A percentile compares a stretch with the other conserved stretches of the same genome.
phyloP scores from a whole-genome alignment of 2,113 vertebrate species.

The Ursus arctos region DNA sequence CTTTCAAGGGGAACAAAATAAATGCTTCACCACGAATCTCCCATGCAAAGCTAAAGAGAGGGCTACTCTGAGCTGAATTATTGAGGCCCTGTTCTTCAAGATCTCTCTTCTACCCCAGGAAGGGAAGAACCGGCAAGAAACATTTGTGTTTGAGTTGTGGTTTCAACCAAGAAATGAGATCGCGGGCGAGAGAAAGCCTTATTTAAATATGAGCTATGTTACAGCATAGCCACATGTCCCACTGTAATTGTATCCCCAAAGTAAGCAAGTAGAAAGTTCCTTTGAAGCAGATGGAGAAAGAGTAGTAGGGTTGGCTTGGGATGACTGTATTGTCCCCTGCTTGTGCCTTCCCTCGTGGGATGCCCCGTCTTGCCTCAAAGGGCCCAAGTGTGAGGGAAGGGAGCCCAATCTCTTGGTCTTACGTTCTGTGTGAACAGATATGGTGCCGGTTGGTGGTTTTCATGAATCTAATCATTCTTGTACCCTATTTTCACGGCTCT shows the following conservation, averaged over 20 bases:
- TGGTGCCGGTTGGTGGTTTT: neutral
- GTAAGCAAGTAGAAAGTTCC: neutral
- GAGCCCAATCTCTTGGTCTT: neutral
- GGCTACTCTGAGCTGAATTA: neutral
- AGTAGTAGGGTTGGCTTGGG: neutral
- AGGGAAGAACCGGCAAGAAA: neutral
- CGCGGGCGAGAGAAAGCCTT: neutral
- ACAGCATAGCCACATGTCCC: neutral
- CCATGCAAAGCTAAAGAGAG: neutral
- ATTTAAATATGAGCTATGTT: neutral
- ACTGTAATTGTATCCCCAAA: neutral
- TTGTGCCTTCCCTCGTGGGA: neutral
- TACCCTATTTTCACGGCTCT: neutral
- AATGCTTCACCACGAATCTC: neutral
- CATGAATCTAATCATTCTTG: neutral
- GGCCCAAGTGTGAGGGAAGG: too few relatives aligned
- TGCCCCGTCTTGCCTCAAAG: neutral
- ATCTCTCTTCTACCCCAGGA: neutral
- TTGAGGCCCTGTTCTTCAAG: neutral
- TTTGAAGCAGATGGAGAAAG: conserved; percentile 22
- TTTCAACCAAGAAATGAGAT: neutral
- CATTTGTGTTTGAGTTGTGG: neutral
- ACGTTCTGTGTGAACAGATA: neutral
- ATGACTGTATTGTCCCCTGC: too few relatives aligned
- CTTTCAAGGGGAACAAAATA: conserved; percentile 12